Percentiles rank a stretch among this genome's conserved stretches.
phyloP scores from a whole-genome alignment of 2,113 vertebrate species.

The Ploceus nigricollis region DNA sequence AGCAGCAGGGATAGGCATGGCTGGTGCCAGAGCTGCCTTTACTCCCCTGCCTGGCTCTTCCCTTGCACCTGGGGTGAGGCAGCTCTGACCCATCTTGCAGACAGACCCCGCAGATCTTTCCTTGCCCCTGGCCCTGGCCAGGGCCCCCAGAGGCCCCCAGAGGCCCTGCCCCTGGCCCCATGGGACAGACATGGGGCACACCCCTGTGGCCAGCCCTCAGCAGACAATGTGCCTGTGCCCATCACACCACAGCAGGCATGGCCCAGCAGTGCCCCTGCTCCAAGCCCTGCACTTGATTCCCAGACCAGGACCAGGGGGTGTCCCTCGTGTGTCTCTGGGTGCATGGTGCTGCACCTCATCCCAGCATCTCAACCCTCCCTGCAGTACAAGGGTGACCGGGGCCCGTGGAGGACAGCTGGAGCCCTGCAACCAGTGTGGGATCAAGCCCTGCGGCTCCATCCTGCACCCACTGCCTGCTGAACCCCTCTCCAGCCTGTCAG shows the following conservation, averaged over 20 bases:
- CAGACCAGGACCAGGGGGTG: not conserved
- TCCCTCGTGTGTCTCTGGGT: not conserved
- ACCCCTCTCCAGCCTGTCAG: not conserved
- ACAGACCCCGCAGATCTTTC: not conserved
- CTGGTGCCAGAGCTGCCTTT: not conserved
- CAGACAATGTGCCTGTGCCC: rapidly evolving
- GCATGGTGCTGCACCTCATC: not conserved
- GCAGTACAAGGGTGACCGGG: not conserved
- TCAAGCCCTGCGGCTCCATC: not conserved
- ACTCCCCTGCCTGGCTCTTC: not conserved
- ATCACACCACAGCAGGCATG: not conserved
- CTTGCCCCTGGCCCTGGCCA: rapidly evolving
- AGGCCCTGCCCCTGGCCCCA: not conserved
- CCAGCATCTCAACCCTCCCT: not conserved
- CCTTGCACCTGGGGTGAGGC: not conserved
- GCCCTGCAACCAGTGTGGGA: rapidly evolving
- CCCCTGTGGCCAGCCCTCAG: not conserved
- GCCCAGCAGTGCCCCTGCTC: not conserved
- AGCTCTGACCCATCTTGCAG: not conserved
- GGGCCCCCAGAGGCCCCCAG: not conserved
- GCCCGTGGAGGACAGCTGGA: rapidly evolving
- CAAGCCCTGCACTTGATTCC: not conserved
- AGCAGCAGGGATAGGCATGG: not conserved
- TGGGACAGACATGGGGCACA: rapidly evolving
- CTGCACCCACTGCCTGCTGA: not conserved